Conservation (phyloP, 2,797 vertebrate species). For the Amblyraja radiata region DNA sequence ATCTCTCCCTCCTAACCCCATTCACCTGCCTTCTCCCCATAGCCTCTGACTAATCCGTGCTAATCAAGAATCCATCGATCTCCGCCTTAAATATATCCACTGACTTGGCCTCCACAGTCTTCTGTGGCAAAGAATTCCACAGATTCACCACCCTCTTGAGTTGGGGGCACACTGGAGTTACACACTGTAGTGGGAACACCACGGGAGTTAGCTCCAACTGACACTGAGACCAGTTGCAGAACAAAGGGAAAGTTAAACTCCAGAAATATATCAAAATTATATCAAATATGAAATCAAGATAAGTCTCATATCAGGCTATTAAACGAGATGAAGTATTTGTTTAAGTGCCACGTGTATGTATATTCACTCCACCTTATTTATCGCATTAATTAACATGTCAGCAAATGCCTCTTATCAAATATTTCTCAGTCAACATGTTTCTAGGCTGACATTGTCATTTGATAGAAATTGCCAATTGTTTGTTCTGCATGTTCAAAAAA, state of each 20-base stretch:
- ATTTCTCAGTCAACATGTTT: not conserved
- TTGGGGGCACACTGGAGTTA: no score
- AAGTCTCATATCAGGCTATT: not conserved
- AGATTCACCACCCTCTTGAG: no score
- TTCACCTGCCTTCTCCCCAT: no score
- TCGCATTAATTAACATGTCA: not conserved
- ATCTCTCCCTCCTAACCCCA: no score
- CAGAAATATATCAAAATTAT: not conserved
- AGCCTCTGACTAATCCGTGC: no score
- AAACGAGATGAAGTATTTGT: not conserved
- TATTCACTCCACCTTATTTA: not conserved
- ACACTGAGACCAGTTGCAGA: no score
- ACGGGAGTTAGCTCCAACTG: no score
- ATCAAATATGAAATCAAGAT: not conserved
- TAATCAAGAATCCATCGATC: no score
- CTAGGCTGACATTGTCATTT: not conserved
- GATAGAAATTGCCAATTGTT: not conserved
- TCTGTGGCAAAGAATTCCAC: no score
- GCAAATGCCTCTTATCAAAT: slow-evolving; percentile 12
- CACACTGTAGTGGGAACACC: no score
- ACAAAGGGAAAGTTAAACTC: not conserved
- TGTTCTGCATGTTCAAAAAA: not conserved
- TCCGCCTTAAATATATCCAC: no score
- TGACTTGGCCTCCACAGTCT: no score
- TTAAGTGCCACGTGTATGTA: not conserved